phyloP scores from a whole-genome alignment of 2,113 vertebrate species.

The Salvelinus alpinus region DNA sequence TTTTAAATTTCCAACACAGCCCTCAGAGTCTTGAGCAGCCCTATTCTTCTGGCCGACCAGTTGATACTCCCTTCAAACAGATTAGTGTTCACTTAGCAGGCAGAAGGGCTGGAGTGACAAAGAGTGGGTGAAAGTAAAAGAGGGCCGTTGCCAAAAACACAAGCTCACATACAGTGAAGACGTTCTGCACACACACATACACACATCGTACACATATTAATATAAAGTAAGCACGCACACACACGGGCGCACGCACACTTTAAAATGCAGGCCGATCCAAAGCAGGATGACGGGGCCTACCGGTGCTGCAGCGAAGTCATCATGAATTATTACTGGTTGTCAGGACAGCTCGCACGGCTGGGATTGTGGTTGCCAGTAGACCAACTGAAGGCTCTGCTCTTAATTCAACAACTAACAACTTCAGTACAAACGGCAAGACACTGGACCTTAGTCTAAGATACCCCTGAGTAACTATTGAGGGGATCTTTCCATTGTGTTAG shows the following conservation, averaged over 20 bases:
- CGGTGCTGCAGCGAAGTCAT: conserved; percentile 11
- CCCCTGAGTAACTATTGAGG: background rate
- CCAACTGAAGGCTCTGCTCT: conserved; percentile 2
- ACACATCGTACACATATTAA: conserved; percentile 13
- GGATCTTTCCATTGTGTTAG: background rate
- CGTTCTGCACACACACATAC: background rate
- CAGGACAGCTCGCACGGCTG: conserved; percentile 35
- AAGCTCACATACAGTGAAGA: conserved; percentile 2
- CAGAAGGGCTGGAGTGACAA: conserved; percentile 4
- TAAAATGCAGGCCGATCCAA: background rate
- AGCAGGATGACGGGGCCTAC: background rate
- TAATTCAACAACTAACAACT: background rate
- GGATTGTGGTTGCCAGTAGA: conserved; percentile 17
- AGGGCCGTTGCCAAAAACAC: background rate
- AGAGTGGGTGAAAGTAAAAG: background rate
- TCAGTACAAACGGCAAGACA: background rate
- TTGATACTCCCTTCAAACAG: conserved; percentile 12
- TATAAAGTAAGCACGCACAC: conserved; percentile 1
- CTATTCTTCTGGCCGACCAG: conserved; percentile 1
- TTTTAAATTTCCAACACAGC: conserved; percentile 32
- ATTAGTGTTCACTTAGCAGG: conserved; percentile 29
- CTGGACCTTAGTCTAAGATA: background rate
- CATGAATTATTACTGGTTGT: conserved; percentile 55
- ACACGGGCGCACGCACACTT: background rate
- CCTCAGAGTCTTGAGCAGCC: conserved; percentile 21